phyloP scores from a whole-genome alignment of 1,140 invertebrate species.

The Papilio aristodemus region DNA sequence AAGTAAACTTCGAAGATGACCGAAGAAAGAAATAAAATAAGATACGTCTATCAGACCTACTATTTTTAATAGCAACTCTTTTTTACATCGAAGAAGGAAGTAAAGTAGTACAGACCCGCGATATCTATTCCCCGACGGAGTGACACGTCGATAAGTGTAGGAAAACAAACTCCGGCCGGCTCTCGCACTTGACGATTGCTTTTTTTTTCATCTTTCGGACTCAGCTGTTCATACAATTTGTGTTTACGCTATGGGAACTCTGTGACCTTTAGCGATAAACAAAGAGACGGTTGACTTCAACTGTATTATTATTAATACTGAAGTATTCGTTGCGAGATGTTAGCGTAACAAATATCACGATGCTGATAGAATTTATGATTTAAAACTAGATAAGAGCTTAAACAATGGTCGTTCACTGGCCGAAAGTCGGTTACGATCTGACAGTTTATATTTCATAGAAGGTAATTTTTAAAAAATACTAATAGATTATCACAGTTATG shows the following conservation, averaged over 20 bases:
- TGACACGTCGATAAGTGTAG: slow-evolving; percentile 21
- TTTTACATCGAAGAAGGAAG: slow-evolving; percentile 1
- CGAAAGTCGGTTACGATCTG: no score
- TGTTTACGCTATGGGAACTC: slow-evolving; percentile 38
- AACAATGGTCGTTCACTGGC: no score
- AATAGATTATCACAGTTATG: no score
- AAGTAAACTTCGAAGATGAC: background rate
- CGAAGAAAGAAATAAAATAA: background rate
- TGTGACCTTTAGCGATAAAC: slow-evolving; percentile 39
- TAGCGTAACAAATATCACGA: background rate
- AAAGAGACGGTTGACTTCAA: slow-evolving; percentile 30
- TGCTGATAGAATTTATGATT: background rate
- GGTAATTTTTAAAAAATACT: no score
- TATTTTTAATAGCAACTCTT: background rate
- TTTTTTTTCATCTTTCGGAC: slow-evolving; percentile 40
- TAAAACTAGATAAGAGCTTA: background rate
- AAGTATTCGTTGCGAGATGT: background rate
- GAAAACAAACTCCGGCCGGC: slow-evolving; percentile 19
- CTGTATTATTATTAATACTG: slow-evolving; percentile 25
- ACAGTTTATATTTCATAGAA: no score
- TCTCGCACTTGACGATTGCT: slow-evolving; percentile 29
- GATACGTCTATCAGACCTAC: background rate
- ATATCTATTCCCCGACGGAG: slow-evolving; percentile 3
- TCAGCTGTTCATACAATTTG: slow-evolving; percentile 42
- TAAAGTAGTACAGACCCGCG: background rate